These are phyloP conservation scores for Galendromus occidentalis DNA, from an alignment of 1,140 invertebrate species.

Conservation along the genomic window DNA sequence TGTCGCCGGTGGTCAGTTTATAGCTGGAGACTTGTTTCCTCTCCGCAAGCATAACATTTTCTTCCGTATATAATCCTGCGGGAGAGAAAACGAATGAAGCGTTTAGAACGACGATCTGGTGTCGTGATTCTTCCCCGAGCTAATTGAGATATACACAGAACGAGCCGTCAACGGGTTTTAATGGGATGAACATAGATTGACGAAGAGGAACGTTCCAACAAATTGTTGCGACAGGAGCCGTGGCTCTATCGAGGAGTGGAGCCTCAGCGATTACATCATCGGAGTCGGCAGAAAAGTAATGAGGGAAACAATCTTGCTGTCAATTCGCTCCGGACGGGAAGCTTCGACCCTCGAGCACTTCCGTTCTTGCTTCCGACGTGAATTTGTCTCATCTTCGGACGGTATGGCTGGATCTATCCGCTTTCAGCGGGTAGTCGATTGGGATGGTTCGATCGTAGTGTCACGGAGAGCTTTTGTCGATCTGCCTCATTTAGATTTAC, in stretches of 20 bases:
- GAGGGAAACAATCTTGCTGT: too few relatives aligned
- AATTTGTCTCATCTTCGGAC: too few relatives aligned
- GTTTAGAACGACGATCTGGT: not conserved
- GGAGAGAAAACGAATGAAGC: not conserved
- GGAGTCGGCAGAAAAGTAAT: too few relatives aligned
- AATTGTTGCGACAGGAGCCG: not conserved
- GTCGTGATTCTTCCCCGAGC: not conserved
- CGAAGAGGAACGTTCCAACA: not conserved
- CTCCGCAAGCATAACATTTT: not conserved
- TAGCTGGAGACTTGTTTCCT: not conserved
- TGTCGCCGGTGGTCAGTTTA: not conserved
- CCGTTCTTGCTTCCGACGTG: too few relatives aligned
- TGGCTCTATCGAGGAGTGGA: too few relatives aligned
- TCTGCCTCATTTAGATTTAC: not conserved
- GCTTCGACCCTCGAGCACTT: too few relatives aligned
- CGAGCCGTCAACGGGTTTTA: not conserved
- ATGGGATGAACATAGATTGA: not conserved
- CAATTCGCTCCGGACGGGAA: too few relatives aligned
- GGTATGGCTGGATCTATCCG: too few relatives aligned
- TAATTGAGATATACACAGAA: not conserved
- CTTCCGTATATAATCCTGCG: not conserved
- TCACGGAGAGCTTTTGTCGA: too few relatives aligned
- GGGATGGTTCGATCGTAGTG: too few relatives aligned
- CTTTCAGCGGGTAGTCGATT: too few relatives aligned
- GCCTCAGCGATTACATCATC: too few relatives aligned